Conservation (phyloP, 2,888 invertebrate species). For the Cantharis lateralis region DNA sequence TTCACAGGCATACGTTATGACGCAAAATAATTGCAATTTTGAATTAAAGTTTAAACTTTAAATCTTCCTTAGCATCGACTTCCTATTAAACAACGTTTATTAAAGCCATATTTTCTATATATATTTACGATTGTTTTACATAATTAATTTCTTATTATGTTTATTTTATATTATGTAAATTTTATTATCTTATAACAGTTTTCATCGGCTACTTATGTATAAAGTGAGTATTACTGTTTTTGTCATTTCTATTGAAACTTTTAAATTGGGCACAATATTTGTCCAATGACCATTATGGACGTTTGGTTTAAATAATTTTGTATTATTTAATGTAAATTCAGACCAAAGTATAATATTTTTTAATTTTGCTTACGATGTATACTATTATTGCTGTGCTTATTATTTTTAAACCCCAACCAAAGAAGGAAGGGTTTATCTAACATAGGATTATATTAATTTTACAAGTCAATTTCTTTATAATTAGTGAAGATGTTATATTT, state of each 20-base stretch:
- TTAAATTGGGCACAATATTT: background rate
- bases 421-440: background rate
- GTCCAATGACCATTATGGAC: too few species aligned
- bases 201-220: background rate
- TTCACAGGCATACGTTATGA: constrained; percentile 57
- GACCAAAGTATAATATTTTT: constrained; percentile 1
- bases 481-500: constrained; percentile 27
- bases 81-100: background rate
- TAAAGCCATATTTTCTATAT: background rate
- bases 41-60: background rate
- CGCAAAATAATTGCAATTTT: constrained; percentile 31
- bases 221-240: background rate
- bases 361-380: background rate
- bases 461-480: constrained; percentile 20
- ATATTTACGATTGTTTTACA: background rate
- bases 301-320: background rate
- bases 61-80: constrained; percentile 1
- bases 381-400: background rate
- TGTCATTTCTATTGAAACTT: background rate
- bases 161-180: background rate
- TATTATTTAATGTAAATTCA: background rate
- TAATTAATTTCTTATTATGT: background rate
- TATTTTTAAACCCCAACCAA: background rate
- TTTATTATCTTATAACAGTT: background rate
- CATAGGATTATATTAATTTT: background rate